Percentiles rank a stretch among this genome's conserved stretches.
Conservation (phyloP, 2,113 vertebrate genomes). For the Daboia siamensis region DNA sequence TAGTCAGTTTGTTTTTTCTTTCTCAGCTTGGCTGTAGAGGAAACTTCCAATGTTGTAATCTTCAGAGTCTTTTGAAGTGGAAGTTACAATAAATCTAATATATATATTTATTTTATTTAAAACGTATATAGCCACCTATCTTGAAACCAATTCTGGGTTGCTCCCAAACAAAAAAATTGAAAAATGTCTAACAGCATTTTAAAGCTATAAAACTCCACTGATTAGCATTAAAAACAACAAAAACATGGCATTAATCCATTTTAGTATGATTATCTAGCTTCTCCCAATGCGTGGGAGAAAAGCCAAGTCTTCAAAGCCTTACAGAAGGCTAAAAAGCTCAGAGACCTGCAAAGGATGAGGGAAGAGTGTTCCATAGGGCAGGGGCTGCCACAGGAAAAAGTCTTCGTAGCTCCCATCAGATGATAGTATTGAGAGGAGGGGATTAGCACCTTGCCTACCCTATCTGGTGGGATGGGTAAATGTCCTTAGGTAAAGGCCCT, state of each 20-base stretch:
- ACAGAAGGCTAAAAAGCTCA: neutral
- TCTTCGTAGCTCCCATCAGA: no score
- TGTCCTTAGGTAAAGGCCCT: no score
- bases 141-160: neutral
- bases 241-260: neutral
- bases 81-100: neutral
- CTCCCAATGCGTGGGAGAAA: neutral
- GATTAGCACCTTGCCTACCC: no score
- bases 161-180: no score
- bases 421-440: no score
- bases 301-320: neutral
- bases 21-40: neutral
- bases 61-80: neutral
- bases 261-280: neutral
- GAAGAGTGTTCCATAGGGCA: no score
- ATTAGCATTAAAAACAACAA: neutral
- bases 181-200: neutral
- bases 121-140: no score
- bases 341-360: neutral
- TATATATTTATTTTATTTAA: no score
- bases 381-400: no score
- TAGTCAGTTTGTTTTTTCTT: neutral
- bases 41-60: neutral
- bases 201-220: neutral
- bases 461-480: no score